Evolutionary conservation across 2,797 vertebrate species (phyloP), one percentile per base, ranked within the genome.

Genomic region (Girardinus metallicus): DNA sequence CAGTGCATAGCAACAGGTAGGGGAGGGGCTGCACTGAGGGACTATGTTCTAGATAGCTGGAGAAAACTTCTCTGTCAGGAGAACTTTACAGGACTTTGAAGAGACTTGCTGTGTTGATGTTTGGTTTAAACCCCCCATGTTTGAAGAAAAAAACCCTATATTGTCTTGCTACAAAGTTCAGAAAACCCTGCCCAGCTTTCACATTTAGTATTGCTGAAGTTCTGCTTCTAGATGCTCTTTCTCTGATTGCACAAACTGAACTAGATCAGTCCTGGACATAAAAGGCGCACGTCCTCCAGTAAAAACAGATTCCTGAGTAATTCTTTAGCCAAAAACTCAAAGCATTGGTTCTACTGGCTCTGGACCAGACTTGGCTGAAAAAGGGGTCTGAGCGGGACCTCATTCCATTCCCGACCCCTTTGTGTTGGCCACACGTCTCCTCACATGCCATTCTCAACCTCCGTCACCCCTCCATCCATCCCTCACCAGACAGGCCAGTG

Each of bases 381-480:
- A 75, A 47, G 66, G 43, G 29, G 43, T 89, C 85, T 79, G 82
- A 80, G 74, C 88, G 85, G 85, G 80, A 83, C 79, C 80, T 90
- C 92, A 94, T 93, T 94, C 91, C 92, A 89, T 87, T 93, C 87
- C 78, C 88, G 91, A 92, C 86, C 89, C 78, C 76, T 90, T 89
- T 91, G 88, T 90, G 76, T 83, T 74, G 60, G 85, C 83, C 88
- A 85, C 92, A 92, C 86, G 88, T 86, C 89, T 89, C 90, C 85
- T 79, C 85, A 84, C 87, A 91, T 92, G 78, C 94, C 92, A 91
- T 91, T 93, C 92, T 91, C 87, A 88, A 91, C 88, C 89, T 84
- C 88, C 80, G 77, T 88, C 76, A 55, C 82, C 80, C 41, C 83
- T 39, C 76, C 70, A 55, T 18, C 76, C 72, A 39, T 78, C 62